A percentile compares a stretch with the other conserved stretches of the same genome.
phyloP scores from a whole-genome alignment of 2,113 vertebrate species.

The Climacteris rufus region DNA sequence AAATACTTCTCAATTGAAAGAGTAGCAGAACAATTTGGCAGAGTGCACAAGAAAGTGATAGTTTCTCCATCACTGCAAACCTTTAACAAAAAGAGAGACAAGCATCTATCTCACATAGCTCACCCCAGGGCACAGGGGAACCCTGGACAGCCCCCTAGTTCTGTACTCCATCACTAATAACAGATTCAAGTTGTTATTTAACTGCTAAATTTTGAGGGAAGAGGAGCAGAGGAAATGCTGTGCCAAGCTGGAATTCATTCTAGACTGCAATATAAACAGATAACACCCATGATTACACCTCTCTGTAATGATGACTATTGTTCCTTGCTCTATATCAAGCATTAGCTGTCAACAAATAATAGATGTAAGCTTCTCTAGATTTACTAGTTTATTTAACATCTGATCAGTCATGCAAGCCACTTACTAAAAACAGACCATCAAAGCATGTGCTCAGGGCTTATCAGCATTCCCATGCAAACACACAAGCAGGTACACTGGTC shows the following conservation, averaged over 20 bases:
- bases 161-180: neutral
- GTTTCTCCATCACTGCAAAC: neutral
- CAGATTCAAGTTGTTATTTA: neutral
- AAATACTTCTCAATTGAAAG: neutral
- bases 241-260: neutral
- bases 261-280: neutral
- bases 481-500: neutral
- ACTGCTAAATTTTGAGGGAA: neutral
- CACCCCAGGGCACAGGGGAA: neutral
- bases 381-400: constrained; percentile 64
- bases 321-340: neutral
- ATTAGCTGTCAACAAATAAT: constrained; percentile 10
- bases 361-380: constrained; percentile 2
- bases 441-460: neutral
- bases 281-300: neutral
- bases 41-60: neutral
- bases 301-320: neutral
- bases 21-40: neutral
- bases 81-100: neutral
- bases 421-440: constrained; percentile 20
- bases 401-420: constrained; percentile 53
- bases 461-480: neutral
- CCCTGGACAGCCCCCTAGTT: neutral
- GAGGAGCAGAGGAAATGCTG: neutral
- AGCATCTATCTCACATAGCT: neutral